Base-by-base conservation (phyloP, 2,113 vertebrate species). In the Stictonetta naevosa region DNA sequence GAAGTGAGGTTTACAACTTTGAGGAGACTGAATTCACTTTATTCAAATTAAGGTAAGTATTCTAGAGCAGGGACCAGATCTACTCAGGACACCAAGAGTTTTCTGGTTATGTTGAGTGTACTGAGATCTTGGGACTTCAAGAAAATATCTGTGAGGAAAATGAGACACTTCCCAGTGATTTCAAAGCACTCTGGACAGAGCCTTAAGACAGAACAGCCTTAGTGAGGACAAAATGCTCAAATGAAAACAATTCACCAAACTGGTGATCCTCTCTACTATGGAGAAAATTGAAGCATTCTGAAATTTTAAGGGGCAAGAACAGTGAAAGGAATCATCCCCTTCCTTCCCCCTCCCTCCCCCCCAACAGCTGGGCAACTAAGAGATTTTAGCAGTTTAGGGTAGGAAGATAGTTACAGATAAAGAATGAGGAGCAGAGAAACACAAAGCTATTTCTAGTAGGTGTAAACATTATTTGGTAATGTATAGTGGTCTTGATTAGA, bases 301-400 rank as follows among this genome's bases (percentile, higher is more conserved):
- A 9, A 44, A 21, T 81, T 71, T 69, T 67, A 62, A 77, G 11
- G 6, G 12, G 11, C 20, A 31, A 71, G 21, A 76, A 83, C 12
- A 71, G 22, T 4, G 20, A 71, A 75, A 81, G 16, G 11, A 34
- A 29, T 33, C 3, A 63, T n/a, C 36, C 26, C 10, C 34, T 48
- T 48, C 20, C 20, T 21, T 20, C 38, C 10, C 18, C 44, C 44
- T 44, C 17, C 60, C 36, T 15, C 6, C 38, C 18, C 62, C 25
- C 16, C 6, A 17, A n/a, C 19, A 62, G 19, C 2, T n/a, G 9
- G 31, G 18, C 0, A 0, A 40, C 19, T 58, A 8, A 59, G 16
- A 69, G 26, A 13, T 63, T 71, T 71, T 4, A 85, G 19, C 29
- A 56, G 17, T 46, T 88, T 18, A 48, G 20, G 55, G 6, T 20